These are phyloP conservation scores for Phymanthus crucifer DNA, from an alignment of 92 coral and sea anemone species.

Conservation along the genomic window DNA sequence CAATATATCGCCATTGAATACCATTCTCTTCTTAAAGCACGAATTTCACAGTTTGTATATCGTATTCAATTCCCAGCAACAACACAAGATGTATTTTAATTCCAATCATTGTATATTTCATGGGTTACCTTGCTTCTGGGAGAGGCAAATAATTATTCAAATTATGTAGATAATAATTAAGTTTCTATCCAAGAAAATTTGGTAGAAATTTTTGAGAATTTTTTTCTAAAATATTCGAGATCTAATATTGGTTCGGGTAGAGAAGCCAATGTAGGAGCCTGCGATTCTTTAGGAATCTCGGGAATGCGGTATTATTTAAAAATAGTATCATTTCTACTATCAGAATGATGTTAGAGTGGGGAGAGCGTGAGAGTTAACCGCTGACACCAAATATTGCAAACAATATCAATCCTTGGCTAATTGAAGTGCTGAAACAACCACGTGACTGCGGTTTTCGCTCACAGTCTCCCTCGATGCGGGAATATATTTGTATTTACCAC, in stretches of 20 bases:
- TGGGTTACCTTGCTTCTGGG: background rate
- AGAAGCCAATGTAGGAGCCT: background rate
- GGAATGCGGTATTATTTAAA: background rate
- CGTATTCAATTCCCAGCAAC: background rate
- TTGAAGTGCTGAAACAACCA: background rate
- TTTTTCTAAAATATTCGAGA: background rate
- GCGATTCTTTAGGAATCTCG: background rate
- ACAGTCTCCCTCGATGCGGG: background rate
- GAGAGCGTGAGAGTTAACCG: background rate
- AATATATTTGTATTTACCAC: conserved; percentile 2
- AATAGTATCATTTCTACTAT: too few species aligned
- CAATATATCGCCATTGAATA: background rate
- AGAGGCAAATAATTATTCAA: conserved; percentile 6
- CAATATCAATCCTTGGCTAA: background rate
- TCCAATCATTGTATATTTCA: background rate
- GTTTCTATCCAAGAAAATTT: conserved; percentile 8
- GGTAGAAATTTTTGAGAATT: background rate
- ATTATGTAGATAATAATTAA: conserved; percentile 8
- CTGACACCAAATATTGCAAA: background rate
- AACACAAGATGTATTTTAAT: conserved; percentile 7
- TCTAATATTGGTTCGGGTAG: background rate
- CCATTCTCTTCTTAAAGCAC: background rate
- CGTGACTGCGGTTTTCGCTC: background rate
- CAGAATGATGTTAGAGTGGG: background rate
- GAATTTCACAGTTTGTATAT: background rate